Base-by-base conservation (phyloP, 2,888 invertebrate species). In the Diogma glabrata region DNA sequence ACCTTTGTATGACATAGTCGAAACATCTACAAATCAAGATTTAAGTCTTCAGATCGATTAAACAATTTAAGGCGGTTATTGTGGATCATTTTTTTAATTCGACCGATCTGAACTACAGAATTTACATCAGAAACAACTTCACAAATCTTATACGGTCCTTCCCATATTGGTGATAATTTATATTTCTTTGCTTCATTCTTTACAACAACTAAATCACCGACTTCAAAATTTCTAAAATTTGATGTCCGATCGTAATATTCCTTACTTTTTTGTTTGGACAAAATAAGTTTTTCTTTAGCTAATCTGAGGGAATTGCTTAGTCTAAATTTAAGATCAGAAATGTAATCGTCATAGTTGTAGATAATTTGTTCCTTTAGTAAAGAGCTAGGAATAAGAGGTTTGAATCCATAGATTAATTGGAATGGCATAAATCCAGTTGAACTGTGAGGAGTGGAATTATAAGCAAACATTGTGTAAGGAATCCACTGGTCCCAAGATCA, bases 371-470 rank as follows among this genome's bases (percentile, higher is more conserved):
- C 36, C 38, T 47, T 20, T 4, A 20, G 54, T 17, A 61, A 38
- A 7, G 62, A 60, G 53, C 49, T 53, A 3, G 65, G 63, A 5
- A 65, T 52, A 12, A 22, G 55, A 2, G 65, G 58, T 56, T 63
- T 63, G 47, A 59, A 53, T 5, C 64, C 66, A 52, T 63, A 67
- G 2, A 67, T 2, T 36, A 67, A 50, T 56, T 67, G 67, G 26
- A 58, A 63, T 3, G 65, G 66, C 1, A 63, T 60, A 43, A 57
- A 63, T 7, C 60, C 55, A 2, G 65, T 66, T 1, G 63, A 59
- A 19, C 56, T 53, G 49, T 67, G 65, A 5, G 58, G 50, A 8
- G 54, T 55, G 22, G 60, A 59, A 30, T 64, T 63, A 53, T 66
- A 66, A 2, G 60, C 48, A 47, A 65, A 57, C 54, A 64, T 60